Conservation (phyloP, 2,888 invertebrate genomes). For the Dasypolia templi region DNA sequence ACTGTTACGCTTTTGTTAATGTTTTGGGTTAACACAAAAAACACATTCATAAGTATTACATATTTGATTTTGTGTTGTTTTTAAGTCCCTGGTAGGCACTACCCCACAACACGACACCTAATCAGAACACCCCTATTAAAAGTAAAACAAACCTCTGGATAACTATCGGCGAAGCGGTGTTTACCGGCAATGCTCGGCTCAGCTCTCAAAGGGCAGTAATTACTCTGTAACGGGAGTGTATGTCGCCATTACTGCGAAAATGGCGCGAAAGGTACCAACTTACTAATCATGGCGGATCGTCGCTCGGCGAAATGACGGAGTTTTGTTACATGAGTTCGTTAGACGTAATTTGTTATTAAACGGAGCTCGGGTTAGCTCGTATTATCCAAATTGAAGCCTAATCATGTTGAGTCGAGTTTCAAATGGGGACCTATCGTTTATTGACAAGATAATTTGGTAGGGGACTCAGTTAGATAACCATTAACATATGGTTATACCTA, state of each 20-base stretch:
- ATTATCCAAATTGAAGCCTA: conserved; percentile 60
- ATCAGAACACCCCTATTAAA: conserved; percentile 51
- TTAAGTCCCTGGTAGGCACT: background rate
- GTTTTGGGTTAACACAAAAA: too few relatives aligned
- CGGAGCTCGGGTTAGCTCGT: conserved; percentile 46
- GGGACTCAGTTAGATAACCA: conserved; percentile 21
- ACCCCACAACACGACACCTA: conserved; percentile 7
- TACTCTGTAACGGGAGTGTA: conserved; percentile 78
- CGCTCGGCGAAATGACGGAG: conserved; percentile 67
- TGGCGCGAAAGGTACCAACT: conserved; percentile 69
- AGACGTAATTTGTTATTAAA: conserved; percentile 64
- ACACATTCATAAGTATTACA: too few relatives aligned
- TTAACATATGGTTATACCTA: conserved; percentile 17
- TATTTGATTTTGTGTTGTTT: too few relatives aligned
- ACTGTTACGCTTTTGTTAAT: too few relatives aligned
- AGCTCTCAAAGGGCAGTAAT: conserved; percentile 79
- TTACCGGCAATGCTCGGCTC: conserved; percentile 76
- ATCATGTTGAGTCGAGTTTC: conserved; percentile 58
- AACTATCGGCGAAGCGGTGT: conserved; percentile 71
- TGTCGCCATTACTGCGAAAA: conserved; percentile 77
- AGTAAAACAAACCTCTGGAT: conserved; percentile 65
- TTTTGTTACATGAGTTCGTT: conserved; percentile 68
- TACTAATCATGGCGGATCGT: conserved; percentile 75
- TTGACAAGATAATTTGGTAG: conserved; percentile 42
- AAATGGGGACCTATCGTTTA: conserved; percentile 33